Conservation (phyloP, 2,797 vertebrate genomes). For the Streptopelia turtur region DNA sequence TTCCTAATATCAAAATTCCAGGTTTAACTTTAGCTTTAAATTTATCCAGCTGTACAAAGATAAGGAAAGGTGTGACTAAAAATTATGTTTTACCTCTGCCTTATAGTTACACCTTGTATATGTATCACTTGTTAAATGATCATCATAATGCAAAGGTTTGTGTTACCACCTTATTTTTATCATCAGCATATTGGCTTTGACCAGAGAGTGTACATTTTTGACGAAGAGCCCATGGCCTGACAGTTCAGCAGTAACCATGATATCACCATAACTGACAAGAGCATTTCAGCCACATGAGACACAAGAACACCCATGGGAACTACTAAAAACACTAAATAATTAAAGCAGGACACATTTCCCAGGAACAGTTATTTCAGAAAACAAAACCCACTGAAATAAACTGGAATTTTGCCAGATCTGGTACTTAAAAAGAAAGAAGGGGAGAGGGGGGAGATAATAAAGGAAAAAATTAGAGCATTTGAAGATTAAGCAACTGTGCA, state of each 20-base stretch:
- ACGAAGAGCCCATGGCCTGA: neutral
- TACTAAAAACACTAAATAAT: neutral
- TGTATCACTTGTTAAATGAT: neutral
- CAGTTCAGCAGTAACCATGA: neutral
- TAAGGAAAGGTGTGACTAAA: neutral
- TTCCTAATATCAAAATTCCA: neutral
- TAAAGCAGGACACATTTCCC: neutral
- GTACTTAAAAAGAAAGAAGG: neutral
- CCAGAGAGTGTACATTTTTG: neutral
- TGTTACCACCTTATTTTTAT: neutral
- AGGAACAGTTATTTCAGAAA: slow-evolving; percentile 13
- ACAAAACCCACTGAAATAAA: slow-evolving; percentile 11
- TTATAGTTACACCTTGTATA: neutral
- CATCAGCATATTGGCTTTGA: neutral
- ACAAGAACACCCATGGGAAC: neutral
- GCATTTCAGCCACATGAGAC: neutral
- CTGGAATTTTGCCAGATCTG: neutral
- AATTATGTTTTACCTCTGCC: neutral
- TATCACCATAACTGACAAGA: neutral
- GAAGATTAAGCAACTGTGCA: slow-evolving; percentile 51
- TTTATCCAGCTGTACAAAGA: neutral
- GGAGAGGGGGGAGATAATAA: neutral
- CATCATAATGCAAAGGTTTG: neutral
- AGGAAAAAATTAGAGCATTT: slow-evolving; percentile 3
- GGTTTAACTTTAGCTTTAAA: neutral